Percentiles rank a stretch among this genome's conserved stretches.
These are phyloP conservation scores for Pholis gunnellus DNA, from an alignment of 2,113 vertebrate species.

Conservation along the genomic window DNA sequence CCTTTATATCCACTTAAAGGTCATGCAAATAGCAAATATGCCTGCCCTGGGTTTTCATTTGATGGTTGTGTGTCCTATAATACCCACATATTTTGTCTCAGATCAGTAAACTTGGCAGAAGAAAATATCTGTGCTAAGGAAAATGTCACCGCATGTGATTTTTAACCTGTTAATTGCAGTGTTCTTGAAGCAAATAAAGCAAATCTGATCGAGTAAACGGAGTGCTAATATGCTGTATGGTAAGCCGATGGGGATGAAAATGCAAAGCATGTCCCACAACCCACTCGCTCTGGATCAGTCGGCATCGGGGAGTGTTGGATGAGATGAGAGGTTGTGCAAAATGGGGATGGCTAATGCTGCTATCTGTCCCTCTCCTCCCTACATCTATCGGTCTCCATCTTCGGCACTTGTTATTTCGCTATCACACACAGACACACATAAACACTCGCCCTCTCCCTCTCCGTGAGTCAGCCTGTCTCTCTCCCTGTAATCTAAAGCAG, in stretches of 20 bases:
- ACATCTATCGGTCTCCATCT: conserved; percentile 49
- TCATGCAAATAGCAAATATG: conserved; percentile 23
- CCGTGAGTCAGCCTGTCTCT: conserved; percentile 8
- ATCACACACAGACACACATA: conserved; percentile 48
- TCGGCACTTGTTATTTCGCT: conserved; percentile 49
- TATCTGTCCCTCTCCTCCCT: conserved; percentile 53
- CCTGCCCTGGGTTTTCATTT: conserved; percentile 24
- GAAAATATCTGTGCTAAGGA: neutral
- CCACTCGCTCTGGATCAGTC: conserved; percentile 47
- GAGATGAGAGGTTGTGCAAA: conserved; percentile 65
- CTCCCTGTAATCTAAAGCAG: conserved; percentile 54
- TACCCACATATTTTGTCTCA: neutral
- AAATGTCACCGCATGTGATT: conserved; percentile 1
- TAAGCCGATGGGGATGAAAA: conserved; percentile 45
- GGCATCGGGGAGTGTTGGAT: conserved; percentile 39
- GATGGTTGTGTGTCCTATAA: neutral
- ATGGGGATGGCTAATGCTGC: conserved; percentile 63
- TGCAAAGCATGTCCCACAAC: conserved; percentile 36
- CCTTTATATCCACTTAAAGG: conserved; percentile 35
- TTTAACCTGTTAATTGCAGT: neutral
- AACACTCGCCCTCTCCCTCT: conserved; percentile 17
- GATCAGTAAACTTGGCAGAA: neutral
- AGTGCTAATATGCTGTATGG: conserved; percentile 27
- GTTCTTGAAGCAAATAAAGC: neutral
- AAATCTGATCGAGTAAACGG: conserved; percentile 31